Base-by-base conservation (phyloP, 2,113 vertebrate species). In the Hassar affinis region DNA sequence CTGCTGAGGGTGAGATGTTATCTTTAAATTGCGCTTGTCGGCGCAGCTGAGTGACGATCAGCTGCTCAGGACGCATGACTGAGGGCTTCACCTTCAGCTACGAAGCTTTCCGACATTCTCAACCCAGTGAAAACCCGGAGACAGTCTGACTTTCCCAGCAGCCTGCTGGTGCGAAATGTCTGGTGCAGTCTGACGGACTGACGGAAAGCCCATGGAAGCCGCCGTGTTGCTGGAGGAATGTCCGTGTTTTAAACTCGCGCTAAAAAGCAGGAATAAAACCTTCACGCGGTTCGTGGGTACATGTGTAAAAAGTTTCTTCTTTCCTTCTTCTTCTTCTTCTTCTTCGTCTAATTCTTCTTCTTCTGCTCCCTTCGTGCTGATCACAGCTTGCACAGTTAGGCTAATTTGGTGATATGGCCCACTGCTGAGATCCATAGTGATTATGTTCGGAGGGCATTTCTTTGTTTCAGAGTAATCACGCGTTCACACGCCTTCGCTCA, bases 311-410 rank as follows among this genome's bases (percentile, higher is more conserved):
- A 69, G 15, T 76, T 75, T 84, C 17, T 80, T 78, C 78, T 6
- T 80, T 59, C 80, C 15, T 33, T 15, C n/a, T 54, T 33, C 0
- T 62, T 56, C 84, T 22, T 14, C 69, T 52, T 69, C 78, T 45
- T 30, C 49, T 4, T n/a, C n/a, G n/a, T n/a, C n/a, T n/a, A n/a
- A n/a, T n/a, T n/a, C n/a, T 5, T n/a, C 54, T 51, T 18, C n/a
- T 49, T 56, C 47, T 47, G 45, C 42, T 35, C 80, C 20, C 27
- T 85, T 88, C 85, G 77, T 69, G 90, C 91, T 89, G 91, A 93
- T 94, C 90, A 90, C 91, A 92, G 91, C 88, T 91, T 91, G 90
- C 87, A 90, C 91, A 91, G 92, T 91, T 92, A 91, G 87, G 87
- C 88, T 83, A 92, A 92, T 90, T 84, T 80, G 89, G 88, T 84